phyloP scores from a whole-genome alignment of 2,888 invertebrate species.

The Julus scanicus region DNA sequence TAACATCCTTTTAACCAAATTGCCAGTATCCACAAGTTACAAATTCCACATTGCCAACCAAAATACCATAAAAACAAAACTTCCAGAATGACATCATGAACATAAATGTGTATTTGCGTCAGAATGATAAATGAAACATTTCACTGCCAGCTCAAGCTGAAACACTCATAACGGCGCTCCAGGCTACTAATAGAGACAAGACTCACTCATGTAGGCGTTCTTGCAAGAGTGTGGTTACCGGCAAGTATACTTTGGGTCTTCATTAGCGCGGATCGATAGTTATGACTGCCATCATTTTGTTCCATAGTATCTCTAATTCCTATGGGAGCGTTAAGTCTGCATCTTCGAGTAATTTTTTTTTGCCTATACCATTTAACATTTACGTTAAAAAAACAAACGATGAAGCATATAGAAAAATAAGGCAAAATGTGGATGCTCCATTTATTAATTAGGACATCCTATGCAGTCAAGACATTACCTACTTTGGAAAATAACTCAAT shows the following conservation, averaged over 20 bases:
- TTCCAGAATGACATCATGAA: no score
- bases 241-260: neutral
- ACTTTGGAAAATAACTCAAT: constrained; percentile 1
- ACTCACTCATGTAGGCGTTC: no score
- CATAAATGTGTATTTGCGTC: no score
- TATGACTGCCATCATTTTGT: neutral
- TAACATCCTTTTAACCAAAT: no score
- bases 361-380: neutral
- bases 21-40: no score
- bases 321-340: neutral
- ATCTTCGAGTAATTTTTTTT: neutral
- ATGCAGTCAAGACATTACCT: neutral
- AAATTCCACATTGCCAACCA: no score
- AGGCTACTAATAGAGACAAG: neutral
- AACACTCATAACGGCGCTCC: neutral
- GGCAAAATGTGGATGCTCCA: neutral
- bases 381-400: neutral
- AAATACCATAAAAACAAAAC: no score
- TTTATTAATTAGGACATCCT: constrained; percentile 24
- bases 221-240: neutral
- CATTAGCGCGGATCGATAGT: neutral
- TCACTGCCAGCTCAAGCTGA: neutral
- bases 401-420: neutral
- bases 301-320: neutral
- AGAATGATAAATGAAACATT: neutral